phyloP scores from a whole-genome alignment of 2,113 vertebrate species.

The Lucifuga dentata region DNA sequence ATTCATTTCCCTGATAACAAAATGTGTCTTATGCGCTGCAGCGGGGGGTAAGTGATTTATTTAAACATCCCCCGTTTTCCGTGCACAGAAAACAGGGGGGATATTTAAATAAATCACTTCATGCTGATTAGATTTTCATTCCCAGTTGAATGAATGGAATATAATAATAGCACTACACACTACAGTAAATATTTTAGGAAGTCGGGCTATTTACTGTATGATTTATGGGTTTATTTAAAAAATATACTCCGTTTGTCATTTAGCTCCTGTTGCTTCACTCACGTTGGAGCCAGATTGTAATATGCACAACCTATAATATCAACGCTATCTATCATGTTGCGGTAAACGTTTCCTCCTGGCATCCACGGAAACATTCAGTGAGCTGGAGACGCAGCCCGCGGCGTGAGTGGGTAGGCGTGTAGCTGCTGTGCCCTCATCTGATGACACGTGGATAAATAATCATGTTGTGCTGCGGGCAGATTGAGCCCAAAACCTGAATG shows the following conservation, averaged over 20 bases:
- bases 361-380: not conserved
- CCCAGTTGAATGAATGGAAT: not conserved
- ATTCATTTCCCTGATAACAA: slow-evolving; percentile 62
- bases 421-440: slow-evolving; percentile 3
- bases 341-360: slow-evolving; percentile 1
- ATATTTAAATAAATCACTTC: too few relatives aligned
- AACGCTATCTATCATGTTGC: not conserved
- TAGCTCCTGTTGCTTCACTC: slow-evolving; percentile 12
- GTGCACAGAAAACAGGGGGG: too few relatives aligned
- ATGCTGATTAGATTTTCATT: not conserved
- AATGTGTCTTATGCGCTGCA: slow-evolving; percentile 20
- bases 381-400: not conserved
- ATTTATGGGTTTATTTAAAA: too few relatives aligned
- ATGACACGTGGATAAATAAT: slow-evolving; percentile 55
- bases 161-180: too few relatives aligned
- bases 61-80: too few relatives aligned
- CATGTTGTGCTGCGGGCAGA: slow-evolving; percentile 16
- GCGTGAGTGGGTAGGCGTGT: slow-evolving; percentile 20
- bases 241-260: too few relatives aligned
- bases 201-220: too few relatives aligned
- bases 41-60: too few relatives aligned
- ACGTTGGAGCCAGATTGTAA: too few relatives aligned
- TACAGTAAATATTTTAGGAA: not conserved
- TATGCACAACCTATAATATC: not conserved
- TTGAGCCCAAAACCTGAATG: slow-evolving; percentile 22